These are phyloP conservation scores for Camponotus pennsylvanicus DNA, from an alignment of 1,140 invertebrate genomes.

Conservation along the genomic window DNA sequence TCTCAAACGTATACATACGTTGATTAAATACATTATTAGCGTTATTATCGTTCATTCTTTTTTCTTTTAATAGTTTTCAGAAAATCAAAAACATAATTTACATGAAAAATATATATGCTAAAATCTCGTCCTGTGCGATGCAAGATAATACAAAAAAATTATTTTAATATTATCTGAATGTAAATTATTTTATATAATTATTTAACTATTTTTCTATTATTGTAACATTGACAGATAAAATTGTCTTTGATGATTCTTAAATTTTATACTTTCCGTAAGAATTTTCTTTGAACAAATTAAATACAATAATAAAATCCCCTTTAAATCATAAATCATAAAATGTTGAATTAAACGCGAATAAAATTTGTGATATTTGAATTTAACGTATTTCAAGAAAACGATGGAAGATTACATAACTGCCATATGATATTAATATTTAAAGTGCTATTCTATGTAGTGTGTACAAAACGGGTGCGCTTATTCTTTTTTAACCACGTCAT, in stretches of 20 bases:
- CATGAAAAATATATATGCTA: background rate
- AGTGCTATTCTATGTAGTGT: background rate
- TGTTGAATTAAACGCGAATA: background rate
- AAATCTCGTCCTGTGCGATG: background rate
- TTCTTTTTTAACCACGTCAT: constrained; percentile 39
- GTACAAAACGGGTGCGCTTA: background rate
- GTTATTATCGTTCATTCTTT: background rate
- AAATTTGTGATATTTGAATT: background rate
- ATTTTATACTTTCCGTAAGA: background rate
- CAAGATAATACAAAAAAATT: background rate
- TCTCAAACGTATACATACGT: background rate
- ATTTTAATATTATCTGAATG: background rate
- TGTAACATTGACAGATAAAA: background rate
- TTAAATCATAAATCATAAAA: background rate
- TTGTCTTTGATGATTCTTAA: background rate
- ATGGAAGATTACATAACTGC: background rate
- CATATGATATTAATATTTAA: background rate
- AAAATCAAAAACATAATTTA: background rate
- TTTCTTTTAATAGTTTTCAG: background rate
- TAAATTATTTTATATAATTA: background rate
- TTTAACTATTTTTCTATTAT: constrained; percentile 8
- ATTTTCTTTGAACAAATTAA: background rate
- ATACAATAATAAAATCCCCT: background rate
- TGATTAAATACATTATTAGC: constrained; percentile 43
- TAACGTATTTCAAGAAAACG: background rate